Evolutionary conservation across 2,888 invertebrate species (phyloP), one percentile per base, ranked within the genome.

Genomic region (Drosophila bunnanda): DNA sequence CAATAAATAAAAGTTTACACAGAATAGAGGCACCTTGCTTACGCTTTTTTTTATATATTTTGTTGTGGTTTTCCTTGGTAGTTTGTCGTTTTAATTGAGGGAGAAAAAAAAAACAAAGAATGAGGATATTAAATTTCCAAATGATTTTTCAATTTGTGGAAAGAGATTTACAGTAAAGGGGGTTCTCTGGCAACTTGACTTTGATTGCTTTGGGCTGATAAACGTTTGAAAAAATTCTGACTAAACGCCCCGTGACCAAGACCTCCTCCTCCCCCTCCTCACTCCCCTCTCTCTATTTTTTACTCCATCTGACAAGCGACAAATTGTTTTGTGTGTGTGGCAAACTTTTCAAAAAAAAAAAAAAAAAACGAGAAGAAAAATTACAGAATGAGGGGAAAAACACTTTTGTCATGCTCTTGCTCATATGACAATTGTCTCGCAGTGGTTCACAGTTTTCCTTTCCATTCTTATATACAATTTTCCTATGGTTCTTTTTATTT

Each of bases 181-280:
- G 32, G 41, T 20, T 28, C 57, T 28, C 20, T 65, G 36, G 41
- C 22, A 52, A 53, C 68, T 59, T 56, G 52, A 41, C 57, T 73
- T 68, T 71, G 82, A 77, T 82, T 70, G 82, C 56, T 56, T 67
- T 39, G 28, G 36, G 32, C 77, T 68, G 81, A 72, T 81, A 82
- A 79, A 44, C 64, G 64, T 66, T 62, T 59, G n/a, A 28, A 58
- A 61, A 69, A 60, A 65, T 67, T 46, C 43, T 25, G 50, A 46
- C 70, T 56, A 64, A 41, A 54, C 56, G 65, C 34, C 34, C 39
- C 57, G 43, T 43, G 30, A 32, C 20, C 13, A 12, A 25, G 25
- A 25, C 15, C 25, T 15, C 44, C 22, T 22, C 17, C 39, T 10
- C 17, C 17, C 8, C 38, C n/a, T 8, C 3, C 7, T 5, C 28